Percentiles rank a stretch among this genome's conserved stretches.
Conservation (phyloP, 2,888 invertebrate species). For the Bimastos eiseni region DNA sequence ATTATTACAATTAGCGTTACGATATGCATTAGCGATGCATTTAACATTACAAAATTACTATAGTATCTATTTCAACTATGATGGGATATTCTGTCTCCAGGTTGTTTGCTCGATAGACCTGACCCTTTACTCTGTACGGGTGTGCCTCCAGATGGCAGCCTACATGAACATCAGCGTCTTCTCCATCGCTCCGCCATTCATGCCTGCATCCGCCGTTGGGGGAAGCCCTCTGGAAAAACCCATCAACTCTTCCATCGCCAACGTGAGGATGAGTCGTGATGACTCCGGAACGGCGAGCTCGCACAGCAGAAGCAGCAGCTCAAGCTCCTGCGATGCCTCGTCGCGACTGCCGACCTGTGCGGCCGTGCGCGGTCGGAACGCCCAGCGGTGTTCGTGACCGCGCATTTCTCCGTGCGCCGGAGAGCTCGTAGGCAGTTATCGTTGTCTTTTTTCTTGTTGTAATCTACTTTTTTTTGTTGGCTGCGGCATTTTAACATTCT, state of each 20-base stretch:
- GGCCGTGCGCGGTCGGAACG: neutral
- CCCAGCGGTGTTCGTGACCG: neutral
- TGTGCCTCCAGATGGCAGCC: slow-evolving; percentile 88
- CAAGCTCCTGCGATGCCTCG: slow-evolving; percentile 10
- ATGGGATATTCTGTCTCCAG: slow-evolving; percentile 63
- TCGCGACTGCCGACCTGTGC: slow-evolving; percentile 13
- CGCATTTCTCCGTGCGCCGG: neutral
- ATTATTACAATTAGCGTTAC: too few species aligned
- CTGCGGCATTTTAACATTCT: neutral
- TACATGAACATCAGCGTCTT: slow-evolving; percentile 85
- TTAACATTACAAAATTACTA: too few species aligned
- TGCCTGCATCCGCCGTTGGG: neutral
- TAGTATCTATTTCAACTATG: too few species aligned
- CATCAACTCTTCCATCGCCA: slow-evolving; percentile 8
- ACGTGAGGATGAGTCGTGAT: neutral
- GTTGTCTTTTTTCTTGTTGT: neutral
- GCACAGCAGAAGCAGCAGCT: slow-evolving; percentile 20
- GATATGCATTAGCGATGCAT: too few species aligned
- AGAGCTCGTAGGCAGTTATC: neutral
- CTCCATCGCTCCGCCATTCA: slow-evolving; percentile 67
- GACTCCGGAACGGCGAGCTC: slow-evolving; percentile 21
- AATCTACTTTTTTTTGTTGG: neutral
- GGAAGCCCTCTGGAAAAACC: neutral
- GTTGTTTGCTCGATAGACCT: slow-evolving; percentile 83
- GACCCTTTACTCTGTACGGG: slow-evolving; percentile 79